A percentile compares a stretch with the other conserved stretches of the same genome.
Conservation (phyloP, 2,888 invertebrate species). For the Ectemnius cavifrons region DNA sequence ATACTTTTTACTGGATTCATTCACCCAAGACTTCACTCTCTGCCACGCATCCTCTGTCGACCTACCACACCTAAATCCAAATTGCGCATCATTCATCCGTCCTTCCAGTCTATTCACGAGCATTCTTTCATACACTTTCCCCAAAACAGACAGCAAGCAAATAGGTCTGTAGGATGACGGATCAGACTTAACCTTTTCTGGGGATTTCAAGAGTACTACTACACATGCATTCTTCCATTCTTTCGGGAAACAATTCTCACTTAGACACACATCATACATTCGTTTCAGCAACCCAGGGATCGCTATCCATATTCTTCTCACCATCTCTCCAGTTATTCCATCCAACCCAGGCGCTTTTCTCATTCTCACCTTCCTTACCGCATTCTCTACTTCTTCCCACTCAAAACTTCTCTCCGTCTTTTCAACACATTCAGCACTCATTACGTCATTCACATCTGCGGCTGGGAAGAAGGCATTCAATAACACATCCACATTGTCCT, state of each 20-base stretch:
- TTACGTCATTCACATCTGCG: not conserved
- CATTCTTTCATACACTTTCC: not conserved
- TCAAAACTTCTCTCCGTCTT: not conserved
- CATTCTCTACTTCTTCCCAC: not conserved
- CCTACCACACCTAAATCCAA: too few relatives aligned
- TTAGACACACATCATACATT: not conserved
- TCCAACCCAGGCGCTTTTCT: not conserved
- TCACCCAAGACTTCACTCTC: too few relatives aligned
- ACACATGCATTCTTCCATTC: not conserved
- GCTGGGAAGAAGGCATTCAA: too few relatives aligned
- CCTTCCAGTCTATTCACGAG: too few relatives aligned
- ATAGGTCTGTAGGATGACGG: conserved; percentile 16
- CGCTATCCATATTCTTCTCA: not conserved
- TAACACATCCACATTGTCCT: too few relatives aligned
- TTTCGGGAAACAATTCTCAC: too few relatives aligned
- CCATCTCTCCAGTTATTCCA: not conserved
- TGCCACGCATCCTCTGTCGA: too few relatives aligned
- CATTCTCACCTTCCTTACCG: not conserved
- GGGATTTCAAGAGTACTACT: not conserved
- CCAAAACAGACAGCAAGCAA: not conserved
- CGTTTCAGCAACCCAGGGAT: not conserved
- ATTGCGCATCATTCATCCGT: too few relatives aligned
- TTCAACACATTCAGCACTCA: not conserved
- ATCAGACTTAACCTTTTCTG: not conserved
- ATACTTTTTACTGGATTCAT: too few relatives aligned